phyloP scores from a whole-genome alignment of 2,888 invertebrate genomes.

The Brachypalpus laphriformis region DNA sequence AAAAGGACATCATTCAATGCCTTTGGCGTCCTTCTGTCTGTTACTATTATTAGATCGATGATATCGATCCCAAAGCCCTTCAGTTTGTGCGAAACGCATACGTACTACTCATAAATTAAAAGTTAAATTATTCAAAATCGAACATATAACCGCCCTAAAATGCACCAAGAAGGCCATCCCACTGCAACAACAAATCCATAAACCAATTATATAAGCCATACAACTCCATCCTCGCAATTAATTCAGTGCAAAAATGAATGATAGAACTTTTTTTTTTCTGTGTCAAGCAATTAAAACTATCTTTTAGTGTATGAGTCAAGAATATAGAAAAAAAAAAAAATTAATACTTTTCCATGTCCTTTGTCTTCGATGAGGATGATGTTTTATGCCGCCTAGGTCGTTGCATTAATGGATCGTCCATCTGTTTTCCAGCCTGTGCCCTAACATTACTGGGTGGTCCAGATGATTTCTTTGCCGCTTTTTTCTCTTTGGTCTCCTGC shows the following conservation, averaged over 20 bases:
- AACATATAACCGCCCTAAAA: constrained; percentile 18
- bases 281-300: constrained; percentile 43
- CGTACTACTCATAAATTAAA: constrained; percentile 1
- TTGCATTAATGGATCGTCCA: constrained; percentile 82
- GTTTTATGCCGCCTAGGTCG: constrained; percentile 79
- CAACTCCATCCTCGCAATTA: constrained; percentile 9
- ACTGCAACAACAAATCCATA: neutral
- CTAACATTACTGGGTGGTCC: constrained; percentile 80
- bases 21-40: constrained; percentile 65
- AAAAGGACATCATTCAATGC: constrained; percentile 61
- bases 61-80: constrained; percentile 54
- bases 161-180: constrained; percentile 25
- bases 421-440: constrained; percentile 67
- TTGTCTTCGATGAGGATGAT: constrained; percentile 68
- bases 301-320: constrained; percentile 7
- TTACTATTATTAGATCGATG: constrained; percentile 70
- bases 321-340: neutral
- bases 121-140: constrained; percentile 55
- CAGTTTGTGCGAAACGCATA: constrained; percentile 59
- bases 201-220: constrained; percentile 22
- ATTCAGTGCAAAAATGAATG: constrained; percentile 19
- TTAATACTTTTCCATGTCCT: constrained; percentile 75
- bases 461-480: constrained; percentile 80
- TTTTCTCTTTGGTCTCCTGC: constrained; percentile 75
- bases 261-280: neutral